Percentiles rank a stretch among this genome's conserved stretches.
These are phyloP conservation scores for Anoplius nigerrimus DNA, from an alignment of 2,888 invertebrate genomes.

Conservation along the genomic window DNA sequence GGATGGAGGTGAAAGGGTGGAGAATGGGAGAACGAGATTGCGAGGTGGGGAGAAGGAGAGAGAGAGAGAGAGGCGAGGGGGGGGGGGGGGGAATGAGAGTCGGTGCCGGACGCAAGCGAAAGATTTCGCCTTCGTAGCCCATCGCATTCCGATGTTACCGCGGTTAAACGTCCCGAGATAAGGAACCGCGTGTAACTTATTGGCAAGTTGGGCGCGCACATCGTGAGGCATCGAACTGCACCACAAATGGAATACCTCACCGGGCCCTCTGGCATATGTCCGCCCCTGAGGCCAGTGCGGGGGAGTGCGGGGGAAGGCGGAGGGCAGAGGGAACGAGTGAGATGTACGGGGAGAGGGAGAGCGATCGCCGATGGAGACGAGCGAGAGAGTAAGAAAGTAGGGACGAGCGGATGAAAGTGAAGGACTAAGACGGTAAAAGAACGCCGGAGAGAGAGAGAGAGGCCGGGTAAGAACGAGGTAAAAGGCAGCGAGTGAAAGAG, in stretches of 20 bases:
- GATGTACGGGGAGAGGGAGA: conserved; percentile 22
- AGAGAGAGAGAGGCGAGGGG: too few relatives aligned
- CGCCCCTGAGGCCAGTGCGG: conserved; percentile 28
- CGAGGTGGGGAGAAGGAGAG: background rate
- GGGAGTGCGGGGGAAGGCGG: conserved; percentile 14
- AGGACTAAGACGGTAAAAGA: conserved; percentile 1
- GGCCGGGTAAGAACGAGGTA: conserved; percentile 29
- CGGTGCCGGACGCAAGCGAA: too few relatives aligned
- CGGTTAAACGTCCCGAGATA: conserved; percentile 36
- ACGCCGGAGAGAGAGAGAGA: conserved; percentile 28
- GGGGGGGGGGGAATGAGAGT: too few relatives aligned
- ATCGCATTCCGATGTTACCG: background rate
- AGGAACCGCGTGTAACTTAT: conserved; percentile 56
- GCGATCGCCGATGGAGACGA: background rate
- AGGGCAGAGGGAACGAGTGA: conserved; percentile 19
- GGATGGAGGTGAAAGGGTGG: background rate
- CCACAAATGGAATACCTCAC: conserved; percentile 51
- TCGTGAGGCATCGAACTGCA: conserved; percentile 38
- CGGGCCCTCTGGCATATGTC: conserved; percentile 28
- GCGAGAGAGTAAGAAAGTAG: background rate
- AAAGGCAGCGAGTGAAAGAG: conserved; percentile 5
- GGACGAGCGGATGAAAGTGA: too few relatives aligned
- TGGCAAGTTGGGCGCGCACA: conserved; percentile 48
- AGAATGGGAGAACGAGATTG: conserved; percentile 13
- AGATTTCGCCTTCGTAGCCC: conserved; percentile 4